Base-by-base conservation (phyloP, 2,888 invertebrate species). In the Entomobrya multifasciata region DNA sequence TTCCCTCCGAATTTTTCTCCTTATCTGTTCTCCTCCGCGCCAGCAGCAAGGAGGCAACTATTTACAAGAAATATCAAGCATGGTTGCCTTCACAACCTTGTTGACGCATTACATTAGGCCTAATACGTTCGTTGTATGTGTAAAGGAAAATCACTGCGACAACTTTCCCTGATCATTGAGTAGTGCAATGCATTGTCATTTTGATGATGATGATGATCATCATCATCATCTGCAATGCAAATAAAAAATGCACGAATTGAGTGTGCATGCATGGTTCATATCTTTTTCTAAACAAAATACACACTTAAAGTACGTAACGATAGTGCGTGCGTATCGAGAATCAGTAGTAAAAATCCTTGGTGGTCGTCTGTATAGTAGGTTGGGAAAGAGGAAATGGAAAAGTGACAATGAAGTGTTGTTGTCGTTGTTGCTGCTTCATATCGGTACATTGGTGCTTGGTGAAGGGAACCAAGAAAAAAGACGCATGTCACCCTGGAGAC, bases 401-500 rank as follows among this genome's bases (percentile, higher is more conserved):
- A 84, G 78, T 77, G 84, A 84, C 84, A 84, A 84, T 84, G 77
- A 70, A 76, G 57, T 55, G 80, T 62, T 10, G 25, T 25, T 25
- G 25, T 60, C 8, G 36, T 41, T 27, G 30, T 2, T 30, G 60
- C 13, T 30, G 30, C 1, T 30, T 13, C n/a, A 62, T 36, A 17
- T 10, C 30, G 30, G 17, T 41, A 41, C 30, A n/a, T n/a, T 17
- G 17, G 15, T 57, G 76, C 41, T 41, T 65, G 47, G 11, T 15
- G 62, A 36, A 41, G 65, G 36, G 65, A 65, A 41, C 62, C 30
- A 70, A 36, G 67, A 70, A 62, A 55, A 25, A 72, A 85, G 85
- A 85, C 85, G 72, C 85, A 85, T 85, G 85, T 85, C 79, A 79
- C 85, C 79, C 70, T 77, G 49, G 84, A 65, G 65, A 78, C 76